These are phyloP conservation scores for Ceratotherium simum DNA, from an alignment of 2,113 vertebrate species.

Conservation along the genomic window DNA sequence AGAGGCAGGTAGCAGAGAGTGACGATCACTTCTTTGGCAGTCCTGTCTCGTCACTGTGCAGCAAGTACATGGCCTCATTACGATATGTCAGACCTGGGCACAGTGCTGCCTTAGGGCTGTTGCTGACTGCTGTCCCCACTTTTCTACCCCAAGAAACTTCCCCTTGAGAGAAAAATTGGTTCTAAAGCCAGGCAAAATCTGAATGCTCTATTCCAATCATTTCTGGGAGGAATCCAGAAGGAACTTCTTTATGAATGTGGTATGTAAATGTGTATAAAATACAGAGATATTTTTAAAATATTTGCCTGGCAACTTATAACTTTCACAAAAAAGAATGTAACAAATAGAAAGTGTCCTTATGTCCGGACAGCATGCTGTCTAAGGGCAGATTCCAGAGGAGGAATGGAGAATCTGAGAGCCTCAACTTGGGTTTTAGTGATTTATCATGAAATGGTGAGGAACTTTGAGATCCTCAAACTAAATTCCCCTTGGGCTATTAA, in stretches of 20 bases:
- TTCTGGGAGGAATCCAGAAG: conserved; percentile 34
- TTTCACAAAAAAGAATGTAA: neutral
- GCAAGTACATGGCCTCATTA: neutral
- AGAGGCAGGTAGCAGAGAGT: neutral
- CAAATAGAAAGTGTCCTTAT: neutral
- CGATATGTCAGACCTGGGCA: neutral
- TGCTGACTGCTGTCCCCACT: neutral
- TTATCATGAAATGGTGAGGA: neutral
- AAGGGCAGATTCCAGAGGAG: neutral
- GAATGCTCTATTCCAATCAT: neutral
- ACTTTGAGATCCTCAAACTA: neutral
- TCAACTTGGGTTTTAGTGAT: neutral
- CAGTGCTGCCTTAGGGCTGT: neutral
- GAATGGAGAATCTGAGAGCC: neutral
- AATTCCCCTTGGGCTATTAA: neutral
- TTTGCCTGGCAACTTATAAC: conserved; percentile 1
- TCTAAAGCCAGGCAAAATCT: conserved; percentile 17
- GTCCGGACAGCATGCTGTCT: neutral
- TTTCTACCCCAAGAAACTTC: neutral
- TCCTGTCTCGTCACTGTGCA: neutral
- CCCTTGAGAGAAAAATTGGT: neutral
- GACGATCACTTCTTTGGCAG: neutral
- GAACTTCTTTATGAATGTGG: neutral
- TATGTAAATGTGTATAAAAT: neutral
- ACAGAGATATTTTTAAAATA: conserved; percentile 19